Base-by-base conservation (phyloP, 2,797 vertebrate species). In the Sarcoramphus papa region DNA sequence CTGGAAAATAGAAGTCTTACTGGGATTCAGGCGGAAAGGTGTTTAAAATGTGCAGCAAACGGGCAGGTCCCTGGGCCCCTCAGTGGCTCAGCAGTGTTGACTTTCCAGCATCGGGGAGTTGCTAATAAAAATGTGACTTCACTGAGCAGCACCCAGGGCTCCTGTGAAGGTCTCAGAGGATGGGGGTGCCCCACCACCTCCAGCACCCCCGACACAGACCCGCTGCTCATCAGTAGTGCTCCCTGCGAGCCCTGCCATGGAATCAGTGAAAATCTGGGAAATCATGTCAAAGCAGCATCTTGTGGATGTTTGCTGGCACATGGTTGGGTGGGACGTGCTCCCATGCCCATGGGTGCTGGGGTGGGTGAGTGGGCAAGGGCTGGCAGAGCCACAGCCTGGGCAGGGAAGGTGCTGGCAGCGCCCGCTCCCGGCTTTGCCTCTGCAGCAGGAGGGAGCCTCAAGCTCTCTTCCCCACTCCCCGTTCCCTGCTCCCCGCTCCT, bases 331-430 rank as follows among this genome's bases (percentile, higher is more conserved):
- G 48, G 25, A 88, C 3, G 1, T 54, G 51, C 35, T 51, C 50
- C 73, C 59, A 8, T 37, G 31, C 15, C 62, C 24, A 9, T 0
- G 1, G 17, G 5, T 30, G n/a, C 51, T 25, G 22, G 41, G 28
- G 11, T 0, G 0, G 27, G 22, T 57, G 30, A 56, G 19, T 1
- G 0, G 27, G 28, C 1, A 1, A 78, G 37, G 56, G 33, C 33
- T 51, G 56, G n/a, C 57, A 75, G 41, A 79, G 50, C 50, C 53
- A 54, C 35, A 47, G 31, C 37, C 53, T 1, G 3, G 35, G 43
- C 40, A 82, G 37, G 24, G 54, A n/a, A 48, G 21, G 9, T n/a
- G 33, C 72, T 51, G 73, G 43, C 51, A 40, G 31, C 2, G 6
- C n/a, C 28, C 3, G 2, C 56, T 63, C 43, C 54, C 8, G 4